A percentile compares a stretch with the other conserved stretches of the same genome.
Evolutionary conservation across 2,797 vertebrate species (phyloP).

Genomic region (Coendou prehensilis): DNA sequence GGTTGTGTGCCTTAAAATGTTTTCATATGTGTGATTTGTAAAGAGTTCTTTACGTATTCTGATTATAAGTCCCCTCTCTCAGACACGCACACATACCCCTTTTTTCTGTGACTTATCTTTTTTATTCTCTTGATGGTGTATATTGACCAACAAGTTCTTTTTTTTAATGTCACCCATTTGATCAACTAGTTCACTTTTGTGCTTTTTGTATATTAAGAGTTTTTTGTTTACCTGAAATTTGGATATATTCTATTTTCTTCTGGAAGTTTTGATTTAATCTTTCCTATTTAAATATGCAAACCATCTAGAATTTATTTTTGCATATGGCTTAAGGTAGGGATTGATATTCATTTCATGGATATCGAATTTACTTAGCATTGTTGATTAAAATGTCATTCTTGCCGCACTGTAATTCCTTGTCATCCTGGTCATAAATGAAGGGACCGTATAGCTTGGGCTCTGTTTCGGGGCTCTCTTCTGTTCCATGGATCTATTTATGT

Average conservation of each 20-base stretch:
- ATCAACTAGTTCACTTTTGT: not conserved
- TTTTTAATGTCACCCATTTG: not conserved
- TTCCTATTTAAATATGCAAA: not conserved
- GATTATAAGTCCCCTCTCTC: not conserved
- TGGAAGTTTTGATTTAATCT: not conserved
- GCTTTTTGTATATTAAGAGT: not conserved
- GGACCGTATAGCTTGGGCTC: not conserved
- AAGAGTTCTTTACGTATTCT: not conserved
- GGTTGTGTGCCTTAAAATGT: not conserved
- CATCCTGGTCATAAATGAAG: not conserved
- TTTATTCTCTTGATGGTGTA: not conserved
- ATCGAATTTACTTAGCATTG: not conserved
- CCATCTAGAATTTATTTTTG: slow-evolving; percentile 14
- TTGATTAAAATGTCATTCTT: not conserved
- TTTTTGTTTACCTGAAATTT: not conserved
- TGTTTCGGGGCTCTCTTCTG: not conserved
- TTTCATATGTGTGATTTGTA: not conserved
- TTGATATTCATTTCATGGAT: not conserved
- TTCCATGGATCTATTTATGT: not conserved
- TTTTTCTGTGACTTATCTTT: not conserved
- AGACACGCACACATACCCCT: not conserved
- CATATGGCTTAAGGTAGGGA: not conserved
- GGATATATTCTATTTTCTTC: not conserved
- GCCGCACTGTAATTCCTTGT: not conserved
- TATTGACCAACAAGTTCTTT: not conserved